These are phyloP conservation scores for Strix aluco DNA, from an alignment of 2,113 vertebrate species.

Conservation along the genomic window DNA sequence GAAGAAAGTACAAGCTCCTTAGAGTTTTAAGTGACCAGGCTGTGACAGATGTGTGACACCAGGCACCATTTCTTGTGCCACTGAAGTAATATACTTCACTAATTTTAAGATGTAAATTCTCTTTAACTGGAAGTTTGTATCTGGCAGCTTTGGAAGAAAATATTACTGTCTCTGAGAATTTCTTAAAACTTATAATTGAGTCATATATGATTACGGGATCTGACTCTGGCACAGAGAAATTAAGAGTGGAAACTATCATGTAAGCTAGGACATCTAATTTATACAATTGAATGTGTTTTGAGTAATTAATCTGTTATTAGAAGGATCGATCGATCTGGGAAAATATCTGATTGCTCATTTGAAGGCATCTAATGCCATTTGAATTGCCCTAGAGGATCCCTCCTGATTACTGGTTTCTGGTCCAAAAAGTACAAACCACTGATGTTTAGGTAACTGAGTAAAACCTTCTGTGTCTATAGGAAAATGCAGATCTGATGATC, in stretches of 20 bases:
- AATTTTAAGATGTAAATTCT: neutral
- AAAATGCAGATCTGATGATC: neutral
- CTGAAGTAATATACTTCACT: neutral
- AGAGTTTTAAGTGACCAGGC: neutral
- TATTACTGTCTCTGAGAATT: neutral
- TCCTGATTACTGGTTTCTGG: neutral
- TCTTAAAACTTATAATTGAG: neutral
- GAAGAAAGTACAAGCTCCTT: neutral
- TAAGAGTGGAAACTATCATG: neutral
- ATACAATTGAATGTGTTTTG: neutral
- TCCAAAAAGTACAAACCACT: neutral
- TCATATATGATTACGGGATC: too few relatives aligned
- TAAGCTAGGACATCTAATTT: neutral
- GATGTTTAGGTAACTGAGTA: neutral
- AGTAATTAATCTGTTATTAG: neutral
- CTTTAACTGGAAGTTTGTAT: neutral
- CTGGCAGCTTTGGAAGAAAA: neutral
- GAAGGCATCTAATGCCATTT: neutral
- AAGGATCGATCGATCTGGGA: neutral
- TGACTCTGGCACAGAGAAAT: neutral
- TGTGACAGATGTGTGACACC: neutral
- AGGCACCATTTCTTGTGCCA: neutral
- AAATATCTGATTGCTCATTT: neutral
- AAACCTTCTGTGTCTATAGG: neutral
- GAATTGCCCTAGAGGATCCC: neutral